Base-by-base conservation (phyloP, 53 echinoderm and acorn worm species). In the Holothuria leucospilota region DNA sequence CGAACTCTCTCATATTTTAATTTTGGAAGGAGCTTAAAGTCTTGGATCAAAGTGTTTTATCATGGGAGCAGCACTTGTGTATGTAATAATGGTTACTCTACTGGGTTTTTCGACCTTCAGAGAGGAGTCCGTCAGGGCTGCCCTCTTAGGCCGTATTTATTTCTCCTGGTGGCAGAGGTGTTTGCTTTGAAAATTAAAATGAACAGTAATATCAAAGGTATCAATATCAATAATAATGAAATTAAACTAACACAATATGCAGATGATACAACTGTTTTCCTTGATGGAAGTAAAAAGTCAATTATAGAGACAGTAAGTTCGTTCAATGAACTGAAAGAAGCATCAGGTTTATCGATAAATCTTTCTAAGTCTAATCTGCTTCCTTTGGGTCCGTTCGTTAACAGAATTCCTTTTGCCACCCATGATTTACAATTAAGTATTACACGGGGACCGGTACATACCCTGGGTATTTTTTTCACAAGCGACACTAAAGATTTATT, bases 71-170 rank as follows among this genome's bases (percentile, higher is more conserved):
- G 62, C 51, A 30, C 74, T 15, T 85, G 77, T 65, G 51, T 85
- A 62, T 63, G 73, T 20, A 85, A 89, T 49, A 89, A 89, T 84
- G 89, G 89, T 75, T 62, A 75, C 75, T 72, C 72, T 51, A 78
- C 59, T 25, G 23, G 41, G n/a, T 46, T 40, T n/a, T 77, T 77
- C 11, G 24, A 21, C 51, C 14, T 77, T 20, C 51, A 77, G 24
- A 39, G 41, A 77, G 21, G 51, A 51, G 77, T 75, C 11, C 42
- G 60, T 7, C 78, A 53, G 53, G 58, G 78, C 2, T 78, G 58
- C 7, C 89, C 84, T 42, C 38, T 88, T 20, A 88, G 73, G 29
- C 89, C 89, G 16, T 84, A 82, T 82, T 39, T 83, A 26, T 69
- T 87, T 51, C 61, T 87, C 77, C 77, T 86, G 28, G 70, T 58